phyloP scores from a whole-genome alignment of 2,888 invertebrate genomes.

The Panorpa germanica region DNA sequence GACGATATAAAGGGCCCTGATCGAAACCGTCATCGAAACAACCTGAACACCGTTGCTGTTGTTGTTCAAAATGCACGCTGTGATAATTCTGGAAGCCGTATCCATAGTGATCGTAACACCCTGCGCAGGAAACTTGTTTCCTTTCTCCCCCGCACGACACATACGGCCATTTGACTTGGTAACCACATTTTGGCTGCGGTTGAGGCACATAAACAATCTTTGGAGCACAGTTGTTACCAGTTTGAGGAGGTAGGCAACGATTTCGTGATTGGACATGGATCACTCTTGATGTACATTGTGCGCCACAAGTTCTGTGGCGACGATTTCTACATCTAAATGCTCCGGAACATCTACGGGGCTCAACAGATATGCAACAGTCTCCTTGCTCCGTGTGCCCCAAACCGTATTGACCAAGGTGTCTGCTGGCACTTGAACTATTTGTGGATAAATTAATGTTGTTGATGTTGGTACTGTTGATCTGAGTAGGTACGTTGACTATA shows the following conservation, averaged over 20 bases:
- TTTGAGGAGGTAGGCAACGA: slow-evolving; percentile 14
- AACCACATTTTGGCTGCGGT: slow-evolving; percentile 11
- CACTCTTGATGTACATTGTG: slow-evolving; percentile 18
- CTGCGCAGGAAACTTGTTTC: slow-evolving; percentile 11
- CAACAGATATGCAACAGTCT: slow-evolving; percentile 21
- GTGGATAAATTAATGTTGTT: slow-evolving; percentile 20
- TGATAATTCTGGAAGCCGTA: slow-evolving; percentile 10
- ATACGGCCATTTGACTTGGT: slow-evolving; percentile 12
- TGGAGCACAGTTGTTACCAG: slow-evolving; percentile 13
- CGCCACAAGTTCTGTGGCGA: slow-evolving; percentile 18
- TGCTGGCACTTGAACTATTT: slow-evolving; percentile 8
- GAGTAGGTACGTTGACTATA: slow-evolving; percentile 22
- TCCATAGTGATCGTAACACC: slow-evolving; percentile 13
- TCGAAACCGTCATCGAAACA: slow-evolving; percentile 13
- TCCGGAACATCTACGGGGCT: slow-evolving; percentile 21
- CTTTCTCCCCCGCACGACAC: slow-evolving; percentile 11
- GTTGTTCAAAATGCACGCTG: slow-evolving; percentile 7
- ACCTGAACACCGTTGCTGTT: slow-evolving; percentile 8
- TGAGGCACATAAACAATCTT: slow-evolving; percentile 11
- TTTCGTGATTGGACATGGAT: slow-evolving; percentile 15
- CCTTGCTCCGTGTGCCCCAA: too few species aligned
- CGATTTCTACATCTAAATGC: slow-evolving; percentile 20
- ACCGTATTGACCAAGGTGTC: too few species aligned
- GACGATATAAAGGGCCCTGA: slow-evolving; percentile 11
- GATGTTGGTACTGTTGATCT: slow-evolving; percentile 21